Evolutionary conservation across 2,113 vertebrate genomes (phyloP), one percentile per base, ranked within the genome.

Genomic region (Solea solea): DNA sequence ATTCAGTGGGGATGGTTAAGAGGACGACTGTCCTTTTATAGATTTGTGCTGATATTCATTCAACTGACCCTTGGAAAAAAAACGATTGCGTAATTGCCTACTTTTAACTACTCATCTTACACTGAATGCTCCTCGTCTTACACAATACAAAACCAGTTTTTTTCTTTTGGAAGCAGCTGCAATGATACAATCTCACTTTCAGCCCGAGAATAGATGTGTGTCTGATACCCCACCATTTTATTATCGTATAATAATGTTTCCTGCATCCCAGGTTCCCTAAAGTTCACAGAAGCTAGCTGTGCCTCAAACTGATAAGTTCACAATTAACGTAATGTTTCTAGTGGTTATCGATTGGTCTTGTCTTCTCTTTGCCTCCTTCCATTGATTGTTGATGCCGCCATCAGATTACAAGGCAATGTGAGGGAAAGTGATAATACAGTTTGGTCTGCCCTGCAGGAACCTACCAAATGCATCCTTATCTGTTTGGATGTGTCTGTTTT

Each of bases 371-470:
- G 61, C 76, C 78, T 84, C 78, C 57, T 48, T 60, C 40, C 78
- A 91, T 88, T 83, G 89, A 92, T 90, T 84, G 86, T 81, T 86
- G 88, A 91, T 88, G 82, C 57, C 25, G 8, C 71, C 76, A 77
- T 86, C 64, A 88, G 90, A 88, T 90, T 90, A 81, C 82, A 40
- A 69, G 78, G 82, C 83, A 62, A 72, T 9, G 65, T 80, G 74
- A 88, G 87, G 74, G 8, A 87, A 77, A 70, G 79, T 79, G 78
- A 86, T 89, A 90, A 88, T 73, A 76, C 78, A 46, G 69, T 62
- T 45, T 62, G 57, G 65, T 78, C 72, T 81, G 69, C 55, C 27
- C 50, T 9, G 64, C 75, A 57, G 64, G 58, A 59, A 61, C 69
- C 48, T 72, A 55, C 44, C 54, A 50, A 57, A 64, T 55, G 2